Evolutionary conservation across 2,888 invertebrate genomes (phyloP).

Genomic region (Arrhopalites spinosus): DNA sequence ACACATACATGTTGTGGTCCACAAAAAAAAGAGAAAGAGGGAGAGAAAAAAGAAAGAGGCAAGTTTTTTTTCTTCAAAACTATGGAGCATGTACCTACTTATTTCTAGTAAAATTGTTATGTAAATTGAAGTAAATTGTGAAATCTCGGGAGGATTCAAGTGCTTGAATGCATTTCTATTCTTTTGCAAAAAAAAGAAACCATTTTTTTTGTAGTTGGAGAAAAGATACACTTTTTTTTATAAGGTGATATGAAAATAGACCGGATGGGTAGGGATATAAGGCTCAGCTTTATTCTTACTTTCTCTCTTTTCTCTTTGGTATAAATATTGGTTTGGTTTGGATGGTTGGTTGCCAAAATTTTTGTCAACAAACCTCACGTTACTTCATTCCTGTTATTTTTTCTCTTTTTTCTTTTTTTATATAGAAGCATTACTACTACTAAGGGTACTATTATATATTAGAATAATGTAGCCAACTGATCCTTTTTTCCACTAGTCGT

Average conservation of each 20-base stretch:
- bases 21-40: background rate
- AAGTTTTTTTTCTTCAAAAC: background rate
- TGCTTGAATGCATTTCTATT: conserved; percentile 17
- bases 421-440: no score
- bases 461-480: background rate
- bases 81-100: conserved; percentile 30
- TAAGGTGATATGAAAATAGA: conserved; percentile 20
- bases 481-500: background rate
- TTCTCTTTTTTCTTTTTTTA: no score
- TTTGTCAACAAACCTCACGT: conserved; percentile 24
- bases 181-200: conserved; percentile 2
- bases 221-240: conserved; percentile 16
- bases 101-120: conserved; percentile 25
- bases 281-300: background rate
- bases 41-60: conserved; percentile 21
- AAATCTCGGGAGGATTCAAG: conserved; percentile 24
- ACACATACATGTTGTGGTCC: background rate
- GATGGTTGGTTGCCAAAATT: conserved; percentile 20
- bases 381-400: background rate
- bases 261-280: conserved; percentile 13
- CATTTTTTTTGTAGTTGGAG: background rate
- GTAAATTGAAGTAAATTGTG: conserved; percentile 36
- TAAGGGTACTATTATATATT: no score
- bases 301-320: background rate
- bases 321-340: background rate